These are phyloP conservation scores for Eulimnadia texana DNA, from an alignment of 1,140 invertebrate genomes.

Conservation along the genomic window DNA sequence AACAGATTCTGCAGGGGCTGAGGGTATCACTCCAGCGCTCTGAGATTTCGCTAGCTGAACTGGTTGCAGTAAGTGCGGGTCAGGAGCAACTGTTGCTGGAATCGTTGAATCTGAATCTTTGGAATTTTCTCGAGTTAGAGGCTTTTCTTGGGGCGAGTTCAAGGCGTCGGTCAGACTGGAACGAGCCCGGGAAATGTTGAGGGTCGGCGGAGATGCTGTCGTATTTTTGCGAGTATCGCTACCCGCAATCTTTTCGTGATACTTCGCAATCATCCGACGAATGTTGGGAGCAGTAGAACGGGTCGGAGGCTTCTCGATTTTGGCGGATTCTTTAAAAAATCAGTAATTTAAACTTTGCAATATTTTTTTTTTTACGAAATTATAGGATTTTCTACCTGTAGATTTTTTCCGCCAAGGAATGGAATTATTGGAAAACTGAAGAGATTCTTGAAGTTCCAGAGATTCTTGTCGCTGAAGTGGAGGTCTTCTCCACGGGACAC, in stretches of 20 bases:
- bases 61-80: neutral
- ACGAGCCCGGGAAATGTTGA: slow-evolving; percentile 28
- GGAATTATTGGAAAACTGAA: too few species aligned
- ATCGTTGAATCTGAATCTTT: slow-evolving; percentile 26
- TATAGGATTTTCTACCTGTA: neutral
- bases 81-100: too few species aligned
- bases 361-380: neutral
- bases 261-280: slow-evolving; percentile 46
- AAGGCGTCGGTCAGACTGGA: slow-evolving; percentile 38
- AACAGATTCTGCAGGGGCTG: slow-evolving; percentile 22
- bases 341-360: too few species aligned
- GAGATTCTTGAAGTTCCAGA: neutral
- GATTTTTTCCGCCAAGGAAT: slow-evolving; percentile 14
- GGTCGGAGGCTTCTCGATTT: slow-evolving; percentile 17
- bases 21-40: slow-evolving; percentile 27
- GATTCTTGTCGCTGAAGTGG: neutral
- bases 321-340: slow-evolving; percentile 15
- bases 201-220: slow-evolving; percentile 40
- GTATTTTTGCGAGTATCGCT: slow-evolving; percentile 30
- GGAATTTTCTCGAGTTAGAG: slow-evolving; percentile 15
- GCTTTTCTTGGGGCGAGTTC: neutral
- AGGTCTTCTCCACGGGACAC: neutral
- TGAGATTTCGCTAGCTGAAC: slow-evolving; percentile 23
- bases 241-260: slow-evolving; percentile 42
- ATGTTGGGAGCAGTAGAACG: slow-evolving; percentile 47